Percentiles rank a stretch among this genome's conserved stretches.
Conservation (phyloP, 2,888 invertebrate genomes). For the Linnaemya vulpina region DNA sequence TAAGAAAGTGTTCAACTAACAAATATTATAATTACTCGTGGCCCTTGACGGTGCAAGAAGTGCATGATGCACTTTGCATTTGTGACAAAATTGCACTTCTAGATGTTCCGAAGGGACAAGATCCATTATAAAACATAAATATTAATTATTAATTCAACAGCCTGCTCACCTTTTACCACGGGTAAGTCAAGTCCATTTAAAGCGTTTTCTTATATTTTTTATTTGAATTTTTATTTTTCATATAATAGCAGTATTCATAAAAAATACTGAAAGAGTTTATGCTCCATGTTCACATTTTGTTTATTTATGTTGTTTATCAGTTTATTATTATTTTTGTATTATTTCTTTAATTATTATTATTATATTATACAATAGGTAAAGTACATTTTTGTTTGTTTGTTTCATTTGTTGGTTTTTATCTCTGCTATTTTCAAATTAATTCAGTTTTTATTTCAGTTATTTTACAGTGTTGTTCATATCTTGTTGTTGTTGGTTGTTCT, state of each 20-base stretch:
- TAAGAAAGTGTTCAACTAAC: too few species aligned
- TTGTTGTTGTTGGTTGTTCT: slow-evolving; percentile 41
- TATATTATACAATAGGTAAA: slow-evolving; percentile 71
- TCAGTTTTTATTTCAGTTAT: slow-evolving; percentile 70
- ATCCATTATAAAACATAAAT: too few species aligned
- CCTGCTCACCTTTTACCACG: not conserved
- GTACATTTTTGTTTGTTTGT: slow-evolving; percentile 70
- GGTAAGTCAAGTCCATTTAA: slow-evolving; percentile 9
- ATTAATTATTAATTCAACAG: too few species aligned
- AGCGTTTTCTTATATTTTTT: slow-evolving; percentile 70
- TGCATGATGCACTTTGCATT: too few species aligned
- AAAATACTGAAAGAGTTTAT: slow-evolving; percentile 81
- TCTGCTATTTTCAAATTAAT: slow-evolving; percentile 70
- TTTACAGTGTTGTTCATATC: slow-evolving; percentile 72
- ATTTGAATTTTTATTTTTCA: slow-evolving; percentile 78
- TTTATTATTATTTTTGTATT: slow-evolving; percentile 69
- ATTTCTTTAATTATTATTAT: slow-evolving; percentile 45
- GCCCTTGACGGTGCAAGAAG: too few species aligned
- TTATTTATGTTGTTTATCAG: slow-evolving; percentile 68
- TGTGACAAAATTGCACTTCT: too few species aligned
- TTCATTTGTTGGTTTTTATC: slow-evolving; percentile 67
- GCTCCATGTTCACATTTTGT: slow-evolving; percentile 82
- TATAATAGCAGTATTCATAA: slow-evolving; percentile 82
- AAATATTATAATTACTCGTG: too few species aligned
- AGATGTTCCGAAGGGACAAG: too few species aligned